Evolutionary conservation across 1,140 invertebrate genomes (phyloP), one percentile per base, ranked within the genome.

Genomic region (Meloidogyne exigua): DNA sequence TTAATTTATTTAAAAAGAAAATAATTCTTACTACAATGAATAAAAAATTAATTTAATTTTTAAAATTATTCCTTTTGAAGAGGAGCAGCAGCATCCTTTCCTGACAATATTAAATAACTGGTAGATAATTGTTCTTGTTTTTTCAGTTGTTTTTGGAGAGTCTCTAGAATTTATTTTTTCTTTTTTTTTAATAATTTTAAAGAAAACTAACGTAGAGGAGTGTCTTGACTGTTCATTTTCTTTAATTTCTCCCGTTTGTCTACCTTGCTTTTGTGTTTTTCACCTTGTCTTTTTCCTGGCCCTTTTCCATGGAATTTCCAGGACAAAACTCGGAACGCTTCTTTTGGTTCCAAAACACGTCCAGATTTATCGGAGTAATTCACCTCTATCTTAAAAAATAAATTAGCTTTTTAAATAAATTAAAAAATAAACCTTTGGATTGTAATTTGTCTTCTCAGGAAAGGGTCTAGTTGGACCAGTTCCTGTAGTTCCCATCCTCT

Each of bases 301-400:
- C 95, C 95, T 90, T 99, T 99, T 25, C 97, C 97, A 89, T 99
- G 97, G 88, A 99, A 99, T 89, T 84, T 84, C 72, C 78, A 81
- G 12, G 82, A 84, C 9, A 84, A 36, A 32, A 39, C 75, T 7
- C 91, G 84, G 89, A 99, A 99, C 21, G 97, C 97, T 90, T 99
- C 96, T 88, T 99, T 99, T 32, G 92, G 91, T 82, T 92, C 93
- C 71, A 99, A 90, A 72, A 93, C 91, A 70, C 92, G 91, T 2
- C 96, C 96, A 87, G 93, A 92, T 86, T 98, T 95, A 89, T 99
- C 96, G 76, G 96, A 95, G 86, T 99, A 99, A 85, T 97, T 95
- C 79, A 99, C 89, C 89, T 97, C 96, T 11, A 98, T 92, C 71
- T 72, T 15, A 62, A 72, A 25, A 44, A 0, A 18, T 15, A 69